Evolutionary conservation across 2,888 invertebrate species (phyloP).

Genomic region (Epiperipatus broadwayi): DNA sequence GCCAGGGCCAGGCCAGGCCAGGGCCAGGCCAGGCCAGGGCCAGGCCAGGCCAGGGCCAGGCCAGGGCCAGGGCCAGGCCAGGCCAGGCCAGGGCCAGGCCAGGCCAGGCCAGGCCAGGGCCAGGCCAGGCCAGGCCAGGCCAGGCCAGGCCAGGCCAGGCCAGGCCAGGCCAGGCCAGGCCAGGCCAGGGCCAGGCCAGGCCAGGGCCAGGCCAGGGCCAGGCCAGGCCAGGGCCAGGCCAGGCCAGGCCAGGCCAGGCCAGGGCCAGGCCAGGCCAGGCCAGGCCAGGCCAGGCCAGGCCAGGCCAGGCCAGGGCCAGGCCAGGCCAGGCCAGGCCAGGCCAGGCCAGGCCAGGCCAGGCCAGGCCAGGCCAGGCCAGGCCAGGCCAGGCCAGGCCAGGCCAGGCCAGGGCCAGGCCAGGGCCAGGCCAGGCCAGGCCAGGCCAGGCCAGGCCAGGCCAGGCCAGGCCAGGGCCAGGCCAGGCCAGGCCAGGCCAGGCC

Average conservation of each 20-base stretch:
- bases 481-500: not conserved
- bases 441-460: not conserved
- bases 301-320: too few relatives aligned
- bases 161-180: slow-evolving; percentile 5
- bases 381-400: slow-evolving; percentile 3
- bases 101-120: too few relatives aligned
- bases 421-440: slow-evolving; percentile 12
- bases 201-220: too few relatives aligned
- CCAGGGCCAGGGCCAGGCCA: too few relatives aligned
- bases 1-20: too few relatives aligned
- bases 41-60: too few relatives aligned
- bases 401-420: too few relatives aligned
- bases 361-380: slow-evolving; percentile 10
- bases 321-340: not conserved
- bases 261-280: slow-evolving; percentile 3
- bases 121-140: not conserved
- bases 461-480: too few relatives aligned
- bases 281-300: slow-evolving; percentile 13
- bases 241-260: slow-evolving; percentile 3
- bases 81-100: too few relatives aligned
- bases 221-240: too few relatives aligned
- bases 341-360: slow-evolving; percentile 3
- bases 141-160: slow-evolving; percentile 3
- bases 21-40: too few relatives aligned
- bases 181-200: too few relatives aligned